phyloP scores from a whole-genome alignment of 2,888 invertebrate species.

The Galerucella pusilla region DNA sequence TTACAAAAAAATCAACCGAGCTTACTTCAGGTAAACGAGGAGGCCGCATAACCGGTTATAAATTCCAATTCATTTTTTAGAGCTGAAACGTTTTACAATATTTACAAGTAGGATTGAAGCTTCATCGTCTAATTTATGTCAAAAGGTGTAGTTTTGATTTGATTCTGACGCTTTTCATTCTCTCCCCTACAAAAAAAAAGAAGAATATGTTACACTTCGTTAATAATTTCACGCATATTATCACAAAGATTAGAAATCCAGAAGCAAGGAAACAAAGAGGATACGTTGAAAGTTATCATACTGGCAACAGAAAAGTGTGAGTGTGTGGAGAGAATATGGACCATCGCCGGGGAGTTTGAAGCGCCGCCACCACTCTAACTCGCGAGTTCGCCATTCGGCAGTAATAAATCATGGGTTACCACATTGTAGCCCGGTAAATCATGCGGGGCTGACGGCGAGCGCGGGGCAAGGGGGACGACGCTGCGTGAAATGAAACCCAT shows the following conservation, averaged over 20 bases:
- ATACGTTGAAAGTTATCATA: constrained; percentile 11
- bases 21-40: too few species aligned
- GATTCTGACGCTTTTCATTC: not conserved
- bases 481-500: constrained; percentile 69
- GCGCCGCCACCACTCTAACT: constrained; percentile 53
- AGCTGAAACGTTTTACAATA: too few species aligned
- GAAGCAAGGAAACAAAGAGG: not conserved
- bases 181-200: not conserved
- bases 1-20: too few species aligned
- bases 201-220: not conserved
- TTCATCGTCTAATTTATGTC: too few species aligned
- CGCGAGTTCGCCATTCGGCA: constrained; percentile 71
- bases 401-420: constrained; percentile 77
- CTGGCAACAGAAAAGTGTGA: constrained; percentile 15
- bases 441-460: constrained; percentile 65
- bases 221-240: not conserved
- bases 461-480: constrained; percentile 66
- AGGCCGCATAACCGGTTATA: too few species aligned
- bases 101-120: too few species aligned
- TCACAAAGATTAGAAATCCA: constrained; percentile 4
- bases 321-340: constrained; percentile 31
- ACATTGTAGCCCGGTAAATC: constrained; percentile 77
- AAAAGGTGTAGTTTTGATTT: too few species aligned
- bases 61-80: too few species aligned
- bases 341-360: constrained; percentile 52